Evolutionary conservation across 2,888 invertebrate genomes (phyloP), one percentile per base, ranked within the genome.

Genomic region (Callimorpha dominula): DNA sequence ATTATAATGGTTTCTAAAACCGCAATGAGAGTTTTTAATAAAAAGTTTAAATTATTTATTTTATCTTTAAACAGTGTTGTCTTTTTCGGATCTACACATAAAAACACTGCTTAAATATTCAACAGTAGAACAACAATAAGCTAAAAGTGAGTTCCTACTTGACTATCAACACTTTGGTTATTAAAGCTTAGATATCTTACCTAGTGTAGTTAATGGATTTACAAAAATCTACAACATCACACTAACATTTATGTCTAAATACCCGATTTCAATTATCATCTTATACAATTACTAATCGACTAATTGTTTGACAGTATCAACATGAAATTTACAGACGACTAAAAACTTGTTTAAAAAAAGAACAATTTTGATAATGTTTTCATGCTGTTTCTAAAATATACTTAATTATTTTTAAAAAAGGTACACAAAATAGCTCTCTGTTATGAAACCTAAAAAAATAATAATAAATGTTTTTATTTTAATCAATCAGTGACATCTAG

Each of bases 201-300:
- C 81, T 78, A 84, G 12, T 62, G 68, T 83, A 83, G 83, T 86
- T 68, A 81, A 83, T 83, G 82, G 85, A 80, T 86, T 89, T 92
- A 92, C 87, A 92, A 92, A 92, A 92, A 80, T 77, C 92, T 93
- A 93, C 86, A 88, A 89, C 85, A 88, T 91, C 91, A 91, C 90
- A 86, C 84, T 86, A 76, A 86, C 88, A 88, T 88, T 87, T 87
- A 85, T 78, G 82, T 75, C 82, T 84, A 84, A 75, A 76, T 87
- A 90, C 87, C 87, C 89, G 74, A 88, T 87, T 87, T 83, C 73
- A 65, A 76, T 81, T 84, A 84, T 75, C 80, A 82, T 74, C 43
- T 80, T 84, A 81, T 71, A 83, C 71, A 79, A 68, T 68, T 76
- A 71, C 76, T 82, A 81, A 77, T 74, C 66, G 60, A 76, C 71